Conservation (phyloP, 2,888 invertebrate genomes). For the Sicus ferrugineus region DNA sequence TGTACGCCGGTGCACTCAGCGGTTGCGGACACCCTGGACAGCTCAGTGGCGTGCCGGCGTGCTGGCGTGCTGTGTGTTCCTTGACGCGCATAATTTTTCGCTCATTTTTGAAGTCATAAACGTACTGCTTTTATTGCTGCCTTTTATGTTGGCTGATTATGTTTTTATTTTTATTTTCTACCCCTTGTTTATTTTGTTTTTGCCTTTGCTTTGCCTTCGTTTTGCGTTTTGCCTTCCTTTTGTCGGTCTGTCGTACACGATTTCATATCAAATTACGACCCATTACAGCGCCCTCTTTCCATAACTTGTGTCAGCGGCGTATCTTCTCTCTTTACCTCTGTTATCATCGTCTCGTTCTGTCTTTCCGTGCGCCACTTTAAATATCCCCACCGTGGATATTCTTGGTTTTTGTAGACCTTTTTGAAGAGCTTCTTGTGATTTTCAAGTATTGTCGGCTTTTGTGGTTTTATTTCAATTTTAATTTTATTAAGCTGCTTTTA, state of each 20-base stretch:
- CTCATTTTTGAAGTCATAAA: constrained; percentile 26
- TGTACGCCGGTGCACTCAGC: not conserved
- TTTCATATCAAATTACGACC: constrained; percentile 15
- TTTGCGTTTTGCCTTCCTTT: not conserved
- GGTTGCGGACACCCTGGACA: not conserved
- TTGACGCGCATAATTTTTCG: constrained; percentile 26
- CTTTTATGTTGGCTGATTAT: not conserved
- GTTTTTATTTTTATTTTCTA: not conserved
- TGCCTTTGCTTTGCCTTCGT: too few species aligned
- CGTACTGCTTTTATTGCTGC: constrained; percentile 8
- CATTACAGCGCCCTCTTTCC: not conserved
- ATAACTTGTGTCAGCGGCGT: not conserved
- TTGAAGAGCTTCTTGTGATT: constrained; percentile 4
- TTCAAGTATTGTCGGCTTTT: not conserved
- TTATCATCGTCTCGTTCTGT: not conserved
- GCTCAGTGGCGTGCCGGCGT: not conserved
- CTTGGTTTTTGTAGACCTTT: constrained; percentile 18
- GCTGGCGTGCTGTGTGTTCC: constrained; percentile 3
- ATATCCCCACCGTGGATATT: not conserved
- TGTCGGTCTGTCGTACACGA: not conserved
- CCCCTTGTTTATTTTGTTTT: too few species aligned
- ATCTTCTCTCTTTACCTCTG: not conserved
- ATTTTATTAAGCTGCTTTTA: constrained; percentile 6
- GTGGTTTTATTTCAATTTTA: not conserved
- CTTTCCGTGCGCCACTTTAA: not conserved